Evolutionary conservation across 2,888 invertebrate species (phyloP).

Genomic region (Mechanitis messenoides): DNA sequence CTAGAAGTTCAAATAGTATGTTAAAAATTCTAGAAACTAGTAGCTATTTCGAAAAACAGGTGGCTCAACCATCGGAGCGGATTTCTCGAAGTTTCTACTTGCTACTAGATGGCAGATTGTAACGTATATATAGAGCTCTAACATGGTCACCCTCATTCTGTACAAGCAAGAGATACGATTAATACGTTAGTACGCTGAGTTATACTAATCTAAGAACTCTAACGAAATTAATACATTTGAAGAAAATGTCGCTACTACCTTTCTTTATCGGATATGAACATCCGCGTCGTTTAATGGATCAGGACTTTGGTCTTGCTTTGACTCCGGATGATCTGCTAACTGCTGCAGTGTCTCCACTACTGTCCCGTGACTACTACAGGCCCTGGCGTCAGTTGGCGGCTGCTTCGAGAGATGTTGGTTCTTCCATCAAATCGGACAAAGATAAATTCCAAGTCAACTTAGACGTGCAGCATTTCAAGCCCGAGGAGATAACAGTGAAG

Average conservation of each 20-base stretch:
- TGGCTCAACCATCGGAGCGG: too few species aligned
- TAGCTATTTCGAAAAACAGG: too few species aligned
- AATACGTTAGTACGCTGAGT: too few species aligned
- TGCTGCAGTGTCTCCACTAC: constrained; percentile 40
- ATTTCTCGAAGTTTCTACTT: too few species aligned
- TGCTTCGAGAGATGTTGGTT: constrained; percentile 62
- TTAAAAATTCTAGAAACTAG: too few species aligned
- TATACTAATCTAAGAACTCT: too few species aligned
- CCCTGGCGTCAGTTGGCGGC: constrained; percentile 58
- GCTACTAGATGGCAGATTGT: too few species aligned
- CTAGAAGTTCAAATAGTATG: too few species aligned
- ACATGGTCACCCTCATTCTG: too few species aligned
- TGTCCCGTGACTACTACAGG: constrained; percentile 46
- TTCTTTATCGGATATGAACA: constrained; percentile 41
- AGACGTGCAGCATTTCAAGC: constrained; percentile 84
- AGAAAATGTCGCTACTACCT: constrained; percentile 50
- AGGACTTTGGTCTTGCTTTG: constrained; percentile 59
- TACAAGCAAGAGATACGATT: too few species aligned
- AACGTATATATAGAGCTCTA: too few species aligned
- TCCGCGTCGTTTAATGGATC: constrained; percentile 47
- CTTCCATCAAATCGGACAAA: constrained; percentile 71
- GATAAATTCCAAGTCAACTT: constrained; percentile 80
- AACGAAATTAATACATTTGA: not conserved
- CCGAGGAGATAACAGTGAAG: constrained; percentile 84
- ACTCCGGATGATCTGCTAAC: constrained; percentile 55